phyloP scores from a whole-genome alignment of 2,113 vertebrate genomes.

The Semnopithecus entellus region DNA sequence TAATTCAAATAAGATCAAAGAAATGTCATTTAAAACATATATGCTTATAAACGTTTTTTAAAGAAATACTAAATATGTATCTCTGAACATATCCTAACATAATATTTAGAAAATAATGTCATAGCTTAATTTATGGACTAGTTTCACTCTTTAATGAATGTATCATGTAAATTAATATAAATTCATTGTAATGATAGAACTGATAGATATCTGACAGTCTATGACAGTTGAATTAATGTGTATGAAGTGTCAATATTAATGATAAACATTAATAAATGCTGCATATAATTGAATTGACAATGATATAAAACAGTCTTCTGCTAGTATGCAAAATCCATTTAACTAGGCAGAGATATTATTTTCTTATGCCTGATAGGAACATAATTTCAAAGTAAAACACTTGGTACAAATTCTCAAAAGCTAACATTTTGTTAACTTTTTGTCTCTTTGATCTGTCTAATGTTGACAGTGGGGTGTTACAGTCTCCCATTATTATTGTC shows the following conservation, averaged over 20 bases:
- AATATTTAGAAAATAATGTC: neutral
- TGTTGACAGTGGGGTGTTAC: too few species aligned
- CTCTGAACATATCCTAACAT: neutral
- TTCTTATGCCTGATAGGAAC: neutral
- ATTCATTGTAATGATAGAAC: constrained; percentile 28
- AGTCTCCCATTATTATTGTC: too few species aligned
- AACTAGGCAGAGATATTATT: neutral
- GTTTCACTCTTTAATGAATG: constrained; percentile 19
- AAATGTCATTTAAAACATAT: neutral
- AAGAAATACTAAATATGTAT: neutral
- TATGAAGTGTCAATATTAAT: constrained; percentile 33
- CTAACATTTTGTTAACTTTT: neutral
- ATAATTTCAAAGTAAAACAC: neutral
- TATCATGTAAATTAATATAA: neutral
- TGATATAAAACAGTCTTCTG: constrained; percentile 26
- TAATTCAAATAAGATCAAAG: neutral
- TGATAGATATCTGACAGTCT: constrained; percentile 45
- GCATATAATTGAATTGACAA: constrained; percentile 31
- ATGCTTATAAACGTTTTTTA: neutral
- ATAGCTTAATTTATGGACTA: constrained; percentile 1
- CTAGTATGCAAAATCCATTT: neutral
- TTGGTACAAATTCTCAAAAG: neutral
- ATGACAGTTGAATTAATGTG: constrained; percentile 48
- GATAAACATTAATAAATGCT: constrained; percentile 53
- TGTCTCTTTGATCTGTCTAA: too few species aligned